Evolutionary conservation across 2,797 vertebrate species (phyloP).

Genomic region (Sebastes glaucus): DNA sequence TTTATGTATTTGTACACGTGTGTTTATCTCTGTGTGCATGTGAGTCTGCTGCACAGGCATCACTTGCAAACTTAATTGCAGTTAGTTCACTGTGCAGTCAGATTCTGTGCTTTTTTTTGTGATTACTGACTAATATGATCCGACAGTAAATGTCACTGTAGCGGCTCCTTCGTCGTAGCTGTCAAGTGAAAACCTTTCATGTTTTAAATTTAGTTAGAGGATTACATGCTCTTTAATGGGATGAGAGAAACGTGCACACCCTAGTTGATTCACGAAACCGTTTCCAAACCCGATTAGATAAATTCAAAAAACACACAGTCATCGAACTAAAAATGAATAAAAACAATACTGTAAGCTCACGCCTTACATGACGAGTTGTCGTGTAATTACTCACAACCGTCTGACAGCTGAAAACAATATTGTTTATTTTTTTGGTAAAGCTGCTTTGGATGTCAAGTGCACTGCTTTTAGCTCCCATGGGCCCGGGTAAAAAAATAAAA

Average conservation of each 20-base stretch:
- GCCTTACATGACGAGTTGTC: conserved; percentile 3
- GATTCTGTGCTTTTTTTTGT: conserved; percentile 26
- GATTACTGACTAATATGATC: conserved; percentile 63
- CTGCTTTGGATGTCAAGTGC: conserved; percentile 26
- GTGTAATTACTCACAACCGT: conserved; percentile 28
- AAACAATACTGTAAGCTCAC: conserved; percentile 4
- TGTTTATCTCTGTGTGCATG: background rate
- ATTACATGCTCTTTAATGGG: conserved; percentile 69
- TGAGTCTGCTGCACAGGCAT: background rate
- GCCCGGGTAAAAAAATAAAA: background rate
- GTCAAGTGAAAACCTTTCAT: conserved; percentile 65
- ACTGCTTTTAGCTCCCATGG: background rate
- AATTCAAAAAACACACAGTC: conserved; percentile 50
- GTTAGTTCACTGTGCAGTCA: conserved; percentile 7
- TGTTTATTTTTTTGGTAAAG: conserved; percentile 11
- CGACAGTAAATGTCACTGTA: conserved; percentile 62
- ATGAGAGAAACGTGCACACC: conserved; percentile 49
- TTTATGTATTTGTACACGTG: background rate
- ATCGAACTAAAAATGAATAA: conserved; percentile 38
- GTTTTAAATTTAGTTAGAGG: conserved; percentile 69
- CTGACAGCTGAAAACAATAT: conserved; percentile 40
- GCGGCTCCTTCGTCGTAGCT: conserved; percentile 35
- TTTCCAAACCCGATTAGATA: conserved; percentile 52
- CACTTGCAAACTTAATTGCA: conserved; percentile 5
- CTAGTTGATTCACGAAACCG: conserved; percentile 30